These are phyloP conservation scores for Meloidogyne exigua DNA, from an alignment of 1,140 invertebrate species.

Conservation along the genomic window DNA sequence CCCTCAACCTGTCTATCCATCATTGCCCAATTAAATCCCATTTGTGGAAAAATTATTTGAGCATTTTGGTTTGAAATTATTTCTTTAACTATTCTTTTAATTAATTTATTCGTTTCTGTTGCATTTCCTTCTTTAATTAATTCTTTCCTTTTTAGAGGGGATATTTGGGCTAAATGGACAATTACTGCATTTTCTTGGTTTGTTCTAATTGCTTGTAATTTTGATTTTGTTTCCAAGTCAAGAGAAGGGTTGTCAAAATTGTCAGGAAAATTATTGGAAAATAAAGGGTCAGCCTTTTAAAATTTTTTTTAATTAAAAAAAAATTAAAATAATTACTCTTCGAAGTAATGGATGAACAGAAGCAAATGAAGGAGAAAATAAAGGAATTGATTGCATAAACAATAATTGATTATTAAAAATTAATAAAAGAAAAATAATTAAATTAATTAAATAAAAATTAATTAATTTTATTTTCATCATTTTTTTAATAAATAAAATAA, in stretches of 20 bases:
- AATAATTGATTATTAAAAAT: no score
- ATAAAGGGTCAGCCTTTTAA: neutral
- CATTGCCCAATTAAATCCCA: neutral
- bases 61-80: slow-evolving; percentile 4
- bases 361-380: neutral
- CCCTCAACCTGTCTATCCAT: neutral
- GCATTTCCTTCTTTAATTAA: slow-evolving; percentile 21
- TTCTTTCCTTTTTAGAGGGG: slow-evolving; percentile 21
- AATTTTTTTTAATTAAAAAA: no score
- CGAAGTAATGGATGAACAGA: neutral
- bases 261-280: neutral
- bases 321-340: no score
- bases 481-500: no score
- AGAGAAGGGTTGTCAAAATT: neutral
- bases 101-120: slow-evolving; percentile 24
- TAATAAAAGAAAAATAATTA: no score
- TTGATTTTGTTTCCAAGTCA: slow-evolving; percentile 14
- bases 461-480: no score
- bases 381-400: no score
- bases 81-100: slow-evolving; percentile 15
- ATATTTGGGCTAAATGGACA: slow-evolving; percentile 20
- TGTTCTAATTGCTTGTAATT: slow-evolving; percentile 10
- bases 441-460: no score
- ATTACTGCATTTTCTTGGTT: slow-evolving; percentile 27
- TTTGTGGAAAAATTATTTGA: slow-evolving; percentile 13